A percentile compares a stretch with the other conserved stretches of the same genome.
phyloP scores from a whole-genome alignment of 2,888 invertebrate genomes.

The Drosophila greeni region DNA sequence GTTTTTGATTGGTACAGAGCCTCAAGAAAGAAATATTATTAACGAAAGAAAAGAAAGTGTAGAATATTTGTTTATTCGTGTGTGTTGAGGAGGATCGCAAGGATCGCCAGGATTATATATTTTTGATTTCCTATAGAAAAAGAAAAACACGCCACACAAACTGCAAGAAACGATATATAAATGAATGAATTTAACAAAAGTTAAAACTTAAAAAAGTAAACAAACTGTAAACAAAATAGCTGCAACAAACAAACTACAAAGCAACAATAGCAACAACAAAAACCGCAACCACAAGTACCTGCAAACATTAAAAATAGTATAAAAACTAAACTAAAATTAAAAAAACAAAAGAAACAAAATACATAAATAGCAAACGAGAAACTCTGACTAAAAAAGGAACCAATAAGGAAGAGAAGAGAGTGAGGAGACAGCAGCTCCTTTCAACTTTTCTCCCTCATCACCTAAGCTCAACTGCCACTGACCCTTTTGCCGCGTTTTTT shows the following conservation, averaged over 20 bases:
- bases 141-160: constrained; percentile 51
- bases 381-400: constrained; percentile 37
- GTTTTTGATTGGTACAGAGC: constrained; percentile 77
- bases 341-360: constrained; percentile 46
- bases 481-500: constrained; percentile 45
- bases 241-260: constrained; percentile 64
- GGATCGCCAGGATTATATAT: constrained; percentile 31
- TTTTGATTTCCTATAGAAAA: constrained; percentile 36
- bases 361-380: constrained; percentile 40
- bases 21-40: constrained; percentile 5
- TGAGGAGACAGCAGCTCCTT: constrained; percentile 18
- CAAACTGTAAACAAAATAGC: constrained; percentile 28
- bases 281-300: constrained; percentile 79
- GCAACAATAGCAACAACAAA: constrained; percentile 72
- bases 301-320: constrained; percentile 73
- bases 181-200: constrained; percentile 42
- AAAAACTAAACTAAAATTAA: constrained; percentile 37
- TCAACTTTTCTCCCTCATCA: background rate
- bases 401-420: constrained; percentile 10
- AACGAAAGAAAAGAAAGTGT: constrained; percentile 28
- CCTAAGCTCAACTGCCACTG: constrained; percentile 7
- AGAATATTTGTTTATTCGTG: constrained; percentile 50
- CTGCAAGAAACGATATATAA: constrained; percentile 50
- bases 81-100: constrained; percentile 23
- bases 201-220: constrained; percentile 26